These are phyloP conservation scores for Cosmia trapezina DNA, from an alignment of 2,888 invertebrate genomes.

Conservation along the genomic window DNA sequence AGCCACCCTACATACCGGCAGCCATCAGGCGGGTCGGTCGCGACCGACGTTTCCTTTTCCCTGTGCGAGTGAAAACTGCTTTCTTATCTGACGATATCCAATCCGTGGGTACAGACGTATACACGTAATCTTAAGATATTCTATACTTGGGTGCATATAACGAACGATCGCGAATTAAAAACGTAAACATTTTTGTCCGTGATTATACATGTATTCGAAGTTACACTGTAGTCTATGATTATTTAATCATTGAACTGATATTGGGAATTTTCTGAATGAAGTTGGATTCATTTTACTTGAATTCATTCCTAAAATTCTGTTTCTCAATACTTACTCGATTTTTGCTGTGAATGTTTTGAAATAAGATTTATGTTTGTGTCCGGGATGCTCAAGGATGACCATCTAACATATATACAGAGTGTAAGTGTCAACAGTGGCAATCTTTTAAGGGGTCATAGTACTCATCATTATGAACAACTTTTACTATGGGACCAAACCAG, in stretches of 20 bases:
- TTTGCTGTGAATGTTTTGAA: neutral
- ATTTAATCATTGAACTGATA: no score
- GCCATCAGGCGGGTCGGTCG: constrained; percentile 50
- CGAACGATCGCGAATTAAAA: neutral
- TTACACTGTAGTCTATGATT: neutral
- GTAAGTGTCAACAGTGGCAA: no score
- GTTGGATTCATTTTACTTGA: neutral
- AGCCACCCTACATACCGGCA: constrained; percentile 61
- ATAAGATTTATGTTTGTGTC: neutral
- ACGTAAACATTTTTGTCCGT: neutral
- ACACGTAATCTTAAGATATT: constrained; percentile 48
- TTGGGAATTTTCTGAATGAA: neutral
- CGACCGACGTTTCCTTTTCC: constrained; percentile 76
- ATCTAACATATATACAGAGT: no score
- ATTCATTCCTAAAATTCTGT: neutral
- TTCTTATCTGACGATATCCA: constrained; percentile 75
- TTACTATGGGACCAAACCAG: no score
- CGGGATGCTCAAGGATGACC: neutral
- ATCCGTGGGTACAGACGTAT: constrained; percentile 62
- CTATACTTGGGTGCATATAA: constrained; percentile 31
- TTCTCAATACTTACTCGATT: neutral
- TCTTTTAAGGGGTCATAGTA: no score
- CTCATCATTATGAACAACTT: no score
- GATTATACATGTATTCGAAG: neutral
- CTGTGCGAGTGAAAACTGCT: constrained; percentile 77